A percentile compares a stretch with the other conserved stretches of the same genome.
Conservation (phyloP, 1,140 invertebrate genomes). For the Cotesia glomerata region DNA sequence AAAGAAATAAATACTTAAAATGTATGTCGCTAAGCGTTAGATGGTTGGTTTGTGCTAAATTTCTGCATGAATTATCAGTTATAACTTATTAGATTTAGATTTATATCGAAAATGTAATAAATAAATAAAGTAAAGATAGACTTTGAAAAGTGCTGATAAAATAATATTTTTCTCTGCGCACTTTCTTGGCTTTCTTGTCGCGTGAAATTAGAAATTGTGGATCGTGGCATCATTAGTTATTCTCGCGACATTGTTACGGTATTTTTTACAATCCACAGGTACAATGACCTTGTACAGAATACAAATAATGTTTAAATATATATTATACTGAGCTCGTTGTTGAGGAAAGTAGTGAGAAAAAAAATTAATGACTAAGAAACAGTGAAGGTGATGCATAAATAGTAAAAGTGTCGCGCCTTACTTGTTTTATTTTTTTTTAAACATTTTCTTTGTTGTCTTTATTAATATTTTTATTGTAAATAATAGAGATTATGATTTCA, state of each 20-base stretch:
- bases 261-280: constrained; percentile 19
- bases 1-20: no score
- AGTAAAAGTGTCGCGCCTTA: not conserved
- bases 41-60: no score
- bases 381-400: no score
- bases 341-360: not conserved
- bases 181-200: constrained; percentile 16
- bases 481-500: no score
- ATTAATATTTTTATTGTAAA: not conserved
- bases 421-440: not conserved
- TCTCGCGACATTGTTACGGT: not conserved
- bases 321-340: constrained; percentile 1
- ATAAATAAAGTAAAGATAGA: no score
- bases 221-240: constrained; percentile 26
- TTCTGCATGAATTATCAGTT: no score
- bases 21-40: no score
- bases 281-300: constrained; percentile 35
- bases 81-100: not conserved
- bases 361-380: not conserved
- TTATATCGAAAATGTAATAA: not conserved
- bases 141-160: no score
- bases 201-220: constrained; percentile 25
- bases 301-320: constrained; percentile 6
- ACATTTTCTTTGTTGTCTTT: not conserved
- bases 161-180: not conserved